Base-by-base conservation (phyloP, 2,113 vertebrate genomes). In the Peromyscus californicus region DNA sequence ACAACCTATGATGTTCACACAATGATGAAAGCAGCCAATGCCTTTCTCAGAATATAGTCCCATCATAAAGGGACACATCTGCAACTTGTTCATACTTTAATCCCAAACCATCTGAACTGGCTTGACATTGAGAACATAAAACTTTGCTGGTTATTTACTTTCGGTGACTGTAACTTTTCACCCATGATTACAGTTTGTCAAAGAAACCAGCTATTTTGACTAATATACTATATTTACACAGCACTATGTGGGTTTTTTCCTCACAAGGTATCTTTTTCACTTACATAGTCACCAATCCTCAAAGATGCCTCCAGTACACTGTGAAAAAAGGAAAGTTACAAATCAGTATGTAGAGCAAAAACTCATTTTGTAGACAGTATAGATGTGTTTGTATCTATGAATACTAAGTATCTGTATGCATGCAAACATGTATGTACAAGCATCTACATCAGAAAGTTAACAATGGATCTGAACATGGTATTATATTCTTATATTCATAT, bases 191-290 rank as follows among this genome's bases (percentile, higher is more conserved):
- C 13, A 94, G 22, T 92, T 91, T 79, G 22, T 45, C 74, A 87
- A 78, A 72, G 74, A 94, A 95, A 94, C 39, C n/a, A 91, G 48
- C 78, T 97, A 74, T 94, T 97, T 95, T 93, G 91, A 78, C 15
- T 42, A 72, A 80, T 95, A 74, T 29, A 72, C 6, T 91, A 0
- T 45, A 91, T 94, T 96, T 83, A 83, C 61, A 91, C 24, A 13
- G 21, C 11, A 72, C 19, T 48, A 65, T 33, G 59, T 79, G 16
- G 12, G 29, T 6, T 80, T n/a, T 72, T 54, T 82, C 90, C 54
- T 57, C 54, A 95, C 61, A 39, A 91, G 67, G 72, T 90, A 42
- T 84, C n/a, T 89, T 96, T 85, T 96, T 94, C 59, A 89, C 33
- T 72, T 57, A 80, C 39, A 78, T 16, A 33, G 12, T 89, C 85